Base-by-base conservation (phyloP, 2,888 invertebrate genomes). In the Cataglyphis altisquamis region DNA sequence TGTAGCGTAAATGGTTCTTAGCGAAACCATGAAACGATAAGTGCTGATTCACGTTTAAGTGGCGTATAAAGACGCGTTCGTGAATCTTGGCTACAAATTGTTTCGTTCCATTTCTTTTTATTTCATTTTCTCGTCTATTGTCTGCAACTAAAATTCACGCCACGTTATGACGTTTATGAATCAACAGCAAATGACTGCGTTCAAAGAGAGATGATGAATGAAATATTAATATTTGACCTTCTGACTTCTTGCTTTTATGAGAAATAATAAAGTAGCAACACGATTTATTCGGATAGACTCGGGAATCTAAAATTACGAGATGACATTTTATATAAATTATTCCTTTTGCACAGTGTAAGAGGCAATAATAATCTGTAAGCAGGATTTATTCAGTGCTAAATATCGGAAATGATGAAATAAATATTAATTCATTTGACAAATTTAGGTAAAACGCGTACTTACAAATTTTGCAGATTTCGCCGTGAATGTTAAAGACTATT, bases 11-110 rank as follows among this genome's bases (percentile, higher is more conserved):
- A 55, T 25, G 45, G 45, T 39, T 21, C 32, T 78, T 57, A 78
- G 21, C 45, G 45, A 21, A 45, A 70, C 60, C 70, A n/a, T 60
- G 21, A 78, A 70, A 45, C 10, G 60, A 32, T 52, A 68, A 68
- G 15, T 70, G 70, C 57, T 78, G 70, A 60, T 63, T 81, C 81
- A 75, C 63, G 75, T 75, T 48, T 75, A 81, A 81, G 63, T 52
- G 39, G 52, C 21, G 63, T 63, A 52, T 52, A 63, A 74, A 57
- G n/a, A 68, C 39, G 68, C 41, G 39, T 66, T 32, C n/a, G 29
- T 41, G 55, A 67, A 32, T 10, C 18, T 57, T 29, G 21, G 25
- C n/a, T 18, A 10, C 32, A 55, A 32, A 21, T 45, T 78, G 60
- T 52, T 80, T 80, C 60, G 21, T 45, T 25, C 32, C 9, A 32